A percentile compares a stretch with the other conserved stretches of the same genome.
These are phyloP conservation scores for Fringilla coelebs DNA, from an alignment of 2,797 vertebrate genomes.

Conservation along the genomic window DNA sequence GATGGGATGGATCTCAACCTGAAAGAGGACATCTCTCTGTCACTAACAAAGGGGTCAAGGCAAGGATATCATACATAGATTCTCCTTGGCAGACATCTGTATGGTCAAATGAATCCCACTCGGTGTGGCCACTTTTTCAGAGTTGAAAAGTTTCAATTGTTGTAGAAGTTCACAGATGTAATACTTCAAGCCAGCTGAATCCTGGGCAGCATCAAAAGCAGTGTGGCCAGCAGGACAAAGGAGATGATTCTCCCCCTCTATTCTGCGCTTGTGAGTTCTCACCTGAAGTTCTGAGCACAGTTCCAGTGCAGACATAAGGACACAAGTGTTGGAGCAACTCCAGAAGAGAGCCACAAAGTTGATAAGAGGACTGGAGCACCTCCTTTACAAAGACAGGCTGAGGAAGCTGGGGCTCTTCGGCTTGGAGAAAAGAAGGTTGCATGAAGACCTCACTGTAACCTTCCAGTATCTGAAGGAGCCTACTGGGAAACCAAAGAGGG, in stretches of 20 bases:
- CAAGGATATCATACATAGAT: accelerated
- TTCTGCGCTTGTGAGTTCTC: neutral
- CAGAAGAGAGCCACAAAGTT: neutral
- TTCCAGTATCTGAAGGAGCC: accelerated
- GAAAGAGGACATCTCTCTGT: neutral
- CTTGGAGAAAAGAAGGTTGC: neutral
- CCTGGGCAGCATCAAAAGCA: neutral
- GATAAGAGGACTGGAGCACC: neutral
- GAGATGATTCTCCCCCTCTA: neutral
- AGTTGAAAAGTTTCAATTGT: neutral
- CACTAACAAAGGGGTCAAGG: neutral
- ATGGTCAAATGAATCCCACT: neutral
- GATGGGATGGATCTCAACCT: neutral
- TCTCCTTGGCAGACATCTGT: neutral
- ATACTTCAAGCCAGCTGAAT: neutral
- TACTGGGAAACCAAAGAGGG: neutral
- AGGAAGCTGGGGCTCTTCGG: neutral
- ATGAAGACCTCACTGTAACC: neutral
- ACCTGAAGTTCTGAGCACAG: neutral
- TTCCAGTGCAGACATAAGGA: neutral
- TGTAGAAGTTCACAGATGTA: neutral
- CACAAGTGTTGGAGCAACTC: neutral
- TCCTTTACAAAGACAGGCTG: neutral
- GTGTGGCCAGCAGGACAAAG: neutral
- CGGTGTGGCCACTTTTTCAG: neutral